Percentiles rank a stretch among this genome's conserved stretches.
phyloP scores from a whole-genome alignment of 1,140 invertebrate genomes.

The Eupristina koningsbergeri region DNA sequence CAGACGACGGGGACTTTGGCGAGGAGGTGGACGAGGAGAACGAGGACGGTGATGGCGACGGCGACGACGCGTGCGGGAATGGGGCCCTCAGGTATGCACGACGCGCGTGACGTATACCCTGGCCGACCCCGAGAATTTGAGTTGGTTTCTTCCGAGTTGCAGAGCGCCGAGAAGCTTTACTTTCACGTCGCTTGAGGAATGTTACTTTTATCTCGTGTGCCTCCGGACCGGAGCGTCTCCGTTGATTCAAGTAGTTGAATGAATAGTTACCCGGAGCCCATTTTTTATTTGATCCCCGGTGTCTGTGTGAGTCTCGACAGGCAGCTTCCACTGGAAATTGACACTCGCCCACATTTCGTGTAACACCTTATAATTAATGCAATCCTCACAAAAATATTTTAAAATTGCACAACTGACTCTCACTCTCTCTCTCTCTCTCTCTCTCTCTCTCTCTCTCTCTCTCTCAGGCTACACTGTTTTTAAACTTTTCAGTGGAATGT shows the following conservation, averaged over 20 bases:
- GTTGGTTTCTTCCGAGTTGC: slow-evolving; percentile 46
- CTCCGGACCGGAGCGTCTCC: neutral
- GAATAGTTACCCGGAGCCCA: neutral
- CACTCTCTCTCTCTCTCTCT: no score
- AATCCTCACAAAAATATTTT: neutral
- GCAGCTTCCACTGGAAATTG: neutral
- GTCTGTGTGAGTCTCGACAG: neutral
- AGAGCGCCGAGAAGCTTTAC: slow-evolving; percentile 51
- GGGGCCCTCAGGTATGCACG: slow-evolving; percentile 29
- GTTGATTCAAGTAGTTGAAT: neutral
- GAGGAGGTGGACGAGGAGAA: slow-evolving; percentile 44
- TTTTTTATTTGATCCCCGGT: neutral
- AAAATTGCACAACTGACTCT: neutral
- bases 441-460: no score
- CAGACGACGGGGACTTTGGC: slow-evolving; percentile 45
- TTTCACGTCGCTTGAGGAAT: slow-evolving; percentile 51
- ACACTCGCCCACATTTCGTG: neutral
- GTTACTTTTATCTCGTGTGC: slow-evolving; percentile 32
- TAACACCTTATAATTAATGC: no score
- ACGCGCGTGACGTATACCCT: slow-evolving; percentile 50
- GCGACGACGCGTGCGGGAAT: neutral
- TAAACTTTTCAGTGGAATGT: no score
- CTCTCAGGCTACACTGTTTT: no score
- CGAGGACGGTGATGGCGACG: slow-evolving; percentile 50
- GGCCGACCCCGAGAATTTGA: slow-evolving; percentile 3